Conservation (phyloP, 2,888 invertebrate species). For the Atethmia centrago region DNA sequence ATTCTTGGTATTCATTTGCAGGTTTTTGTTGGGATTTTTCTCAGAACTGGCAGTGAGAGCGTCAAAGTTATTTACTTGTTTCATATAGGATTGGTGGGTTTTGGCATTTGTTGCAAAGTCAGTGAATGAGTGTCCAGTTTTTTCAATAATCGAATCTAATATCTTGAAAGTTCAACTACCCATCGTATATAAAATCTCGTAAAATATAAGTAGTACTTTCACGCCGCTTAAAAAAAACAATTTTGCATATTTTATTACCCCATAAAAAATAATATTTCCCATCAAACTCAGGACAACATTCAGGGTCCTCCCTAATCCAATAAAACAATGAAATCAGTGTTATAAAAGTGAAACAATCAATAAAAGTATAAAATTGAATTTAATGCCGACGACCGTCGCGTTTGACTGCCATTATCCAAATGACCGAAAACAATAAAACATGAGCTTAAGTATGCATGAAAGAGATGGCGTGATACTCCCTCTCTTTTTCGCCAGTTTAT, state of each 20-base stretch:
- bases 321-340: conserved; percentile 42
- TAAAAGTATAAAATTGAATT: conserved; percentile 55
- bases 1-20: conserved; percentile 33
- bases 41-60: background rate
- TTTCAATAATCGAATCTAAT: background rate
- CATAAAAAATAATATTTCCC: conserved; percentile 12
- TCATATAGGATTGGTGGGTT: too few relatives aligned
- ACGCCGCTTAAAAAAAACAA: conserved; percentile 13
- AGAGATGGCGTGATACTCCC: conserved; percentile 17
- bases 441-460: conserved; percentile 31
- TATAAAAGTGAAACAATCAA: conserved; percentile 55
- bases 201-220: conserved; percentile 1
- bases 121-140: background rate
- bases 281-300: conserved; percentile 35
- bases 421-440: conserved; percentile 56
- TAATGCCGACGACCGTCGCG: conserved; percentile 36
- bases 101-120: too few relatives aligned
- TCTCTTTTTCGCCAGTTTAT: conserved; percentile 42
- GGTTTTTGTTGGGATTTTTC: background rate
- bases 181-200: background rate
- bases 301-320: conserved; percentile 10
- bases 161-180: background rate
- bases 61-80: conserved; percentile 15
- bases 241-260: conserved; percentile 33
- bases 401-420: conserved; percentile 46